Evolutionary conservation across 2,797 vertebrate genomes (phyloP).

Genomic region (Macroramphosus scolopax): DNA sequence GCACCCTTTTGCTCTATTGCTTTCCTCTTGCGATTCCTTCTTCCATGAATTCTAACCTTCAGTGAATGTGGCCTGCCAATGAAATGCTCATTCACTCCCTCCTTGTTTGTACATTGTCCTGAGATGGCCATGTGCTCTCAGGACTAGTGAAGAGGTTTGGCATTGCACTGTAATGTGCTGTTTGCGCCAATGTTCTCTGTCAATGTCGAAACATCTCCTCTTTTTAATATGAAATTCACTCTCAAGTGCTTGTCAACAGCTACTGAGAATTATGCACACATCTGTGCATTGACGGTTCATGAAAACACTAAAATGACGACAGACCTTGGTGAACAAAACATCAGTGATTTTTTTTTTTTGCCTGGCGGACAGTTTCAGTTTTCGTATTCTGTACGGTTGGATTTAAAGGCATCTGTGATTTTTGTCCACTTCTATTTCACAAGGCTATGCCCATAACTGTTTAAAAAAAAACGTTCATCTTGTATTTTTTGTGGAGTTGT

Average conservation of each 20-base stretch:
- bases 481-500: too few species aligned
- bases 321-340: conserved; percentile 68
- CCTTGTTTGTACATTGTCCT: conserved; percentile 64
- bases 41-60: conserved; percentile 75
- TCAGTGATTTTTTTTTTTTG: conserved; percentile 38
- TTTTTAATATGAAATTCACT: conserved; percentile 67
- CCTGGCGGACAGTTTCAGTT: conserved; percentile 44
- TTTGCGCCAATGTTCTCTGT: conserved; percentile 72
- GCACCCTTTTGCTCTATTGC: conserved; percentile 56
- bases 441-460: conserved; percentile 35
- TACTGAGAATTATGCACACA: conserved; percentile 46
- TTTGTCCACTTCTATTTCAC: conserved; percentile 8
- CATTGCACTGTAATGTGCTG: conserved; percentile 71
- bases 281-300: conserved; percentile 24
- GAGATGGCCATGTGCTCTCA: conserved; percentile 69
- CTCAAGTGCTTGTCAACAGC: conserved; percentile 66
- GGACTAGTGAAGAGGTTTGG: conserved; percentile 72
- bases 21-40: conserved; percentile 52
- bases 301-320: conserved; percentile 33
- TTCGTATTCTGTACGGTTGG: conserved; percentile 41
- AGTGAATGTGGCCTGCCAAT: conserved; percentile 61
- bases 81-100: conserved; percentile 66
- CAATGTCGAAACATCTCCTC: conserved; percentile 68
- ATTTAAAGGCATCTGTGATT: conserved; percentile 25
- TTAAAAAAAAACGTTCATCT: neutral